phyloP scores from a whole-genome alignment of 1,140 invertebrate species.

The Nilaparvata lugens region DNA sequence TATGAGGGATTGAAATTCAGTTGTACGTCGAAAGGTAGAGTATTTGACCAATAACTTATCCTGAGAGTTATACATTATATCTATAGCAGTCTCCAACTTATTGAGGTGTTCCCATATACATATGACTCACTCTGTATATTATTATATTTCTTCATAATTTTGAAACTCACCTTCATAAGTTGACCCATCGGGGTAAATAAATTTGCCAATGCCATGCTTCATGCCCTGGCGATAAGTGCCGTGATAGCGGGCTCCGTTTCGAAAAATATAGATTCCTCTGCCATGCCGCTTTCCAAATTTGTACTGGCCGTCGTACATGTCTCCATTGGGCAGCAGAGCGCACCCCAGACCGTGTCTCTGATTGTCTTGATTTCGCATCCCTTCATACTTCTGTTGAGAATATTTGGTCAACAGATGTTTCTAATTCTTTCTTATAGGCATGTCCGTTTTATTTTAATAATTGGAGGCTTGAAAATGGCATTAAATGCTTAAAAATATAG shows the following conservation, averaged over 20 bases:
- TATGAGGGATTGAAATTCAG: too few species aligned
- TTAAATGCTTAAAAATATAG: too few species aligned
- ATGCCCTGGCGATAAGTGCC: slow-evolving; percentile 9
- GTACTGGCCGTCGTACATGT: slow-evolving; percentile 8
- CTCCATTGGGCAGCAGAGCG: slow-evolving; percentile 11
- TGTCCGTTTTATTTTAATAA: too few species aligned
- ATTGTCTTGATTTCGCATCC: slow-evolving; percentile 6
- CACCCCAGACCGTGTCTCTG: slow-evolving; percentile 12
- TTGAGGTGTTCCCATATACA: too few species aligned
- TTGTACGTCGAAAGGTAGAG: too few species aligned
- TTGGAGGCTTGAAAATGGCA: too few species aligned
- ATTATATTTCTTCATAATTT: background rate
- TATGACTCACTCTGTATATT: too few species aligned
- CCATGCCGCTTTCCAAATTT: slow-evolving; percentile 8
- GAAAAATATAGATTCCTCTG: slow-evolving; percentile 9
- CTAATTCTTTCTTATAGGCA: too few species aligned
- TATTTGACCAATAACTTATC: too few species aligned
- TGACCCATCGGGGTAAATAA: slow-evolving; percentile 13
- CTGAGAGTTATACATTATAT: too few species aligned
- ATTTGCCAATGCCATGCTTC: slow-evolving; percentile 11
- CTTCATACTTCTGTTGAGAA: slow-evolving; percentile 3
- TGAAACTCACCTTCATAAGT: slow-evolving; percentile 9
- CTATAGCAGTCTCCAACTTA: too few species aligned
- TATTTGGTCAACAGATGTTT: too few species aligned
- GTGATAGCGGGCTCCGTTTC: slow-evolving; percentile 8